phyloP scores from a whole-genome alignment of 2,888 invertebrate species.

The Drosophila quasianomalipes region DNA sequence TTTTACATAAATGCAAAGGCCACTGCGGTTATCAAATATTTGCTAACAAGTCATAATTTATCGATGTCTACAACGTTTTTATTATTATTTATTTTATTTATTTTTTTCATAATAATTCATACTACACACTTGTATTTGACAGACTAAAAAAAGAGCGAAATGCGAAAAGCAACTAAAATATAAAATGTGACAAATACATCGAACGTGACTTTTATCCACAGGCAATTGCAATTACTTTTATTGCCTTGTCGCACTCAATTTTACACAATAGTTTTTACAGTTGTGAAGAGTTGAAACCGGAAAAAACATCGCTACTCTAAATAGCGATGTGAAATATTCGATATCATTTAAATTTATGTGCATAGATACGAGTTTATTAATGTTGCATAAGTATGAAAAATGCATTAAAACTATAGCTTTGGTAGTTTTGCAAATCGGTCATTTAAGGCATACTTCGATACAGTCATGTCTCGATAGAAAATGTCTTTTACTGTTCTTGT shows the following conservation, averaged over 20 bases:
- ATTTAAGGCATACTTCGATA: neutral
- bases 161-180: slow-evolving; percentile 17
- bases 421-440: neutral
- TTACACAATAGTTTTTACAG: slow-evolving; percentile 8
- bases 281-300: neutral
- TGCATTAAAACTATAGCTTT: neutral
- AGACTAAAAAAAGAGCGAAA: slow-evolving; percentile 14
- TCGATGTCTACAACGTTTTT: slow-evolving; percentile 36
- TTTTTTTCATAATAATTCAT: slow-evolving; percentile 35
- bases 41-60: slow-evolving; percentile 52
- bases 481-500: neutral
- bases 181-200: slow-evolving; percentile 26
- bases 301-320: neutral
- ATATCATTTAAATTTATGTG: neutral
- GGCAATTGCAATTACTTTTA: slow-evolving; percentile 50
- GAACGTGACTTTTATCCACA: slow-evolving; percentile 60
- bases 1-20: slow-evolving; percentile 38
- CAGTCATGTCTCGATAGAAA: neutral
- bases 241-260: slow-evolving; percentile 43
- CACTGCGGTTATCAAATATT: slow-evolving; percentile 50
- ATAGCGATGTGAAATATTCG: slow-evolving; percentile 11
- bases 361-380: neutral
- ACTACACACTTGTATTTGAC: slow-evolving; percentile 22
- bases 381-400: neutral
- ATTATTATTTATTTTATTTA: neutral